Percentiles rank a stretch among this genome's conserved stretches.
Evolutionary conservation across 2,113 vertebrate species (phyloP).

Genomic region (Petaurus breviceps): DNA sequence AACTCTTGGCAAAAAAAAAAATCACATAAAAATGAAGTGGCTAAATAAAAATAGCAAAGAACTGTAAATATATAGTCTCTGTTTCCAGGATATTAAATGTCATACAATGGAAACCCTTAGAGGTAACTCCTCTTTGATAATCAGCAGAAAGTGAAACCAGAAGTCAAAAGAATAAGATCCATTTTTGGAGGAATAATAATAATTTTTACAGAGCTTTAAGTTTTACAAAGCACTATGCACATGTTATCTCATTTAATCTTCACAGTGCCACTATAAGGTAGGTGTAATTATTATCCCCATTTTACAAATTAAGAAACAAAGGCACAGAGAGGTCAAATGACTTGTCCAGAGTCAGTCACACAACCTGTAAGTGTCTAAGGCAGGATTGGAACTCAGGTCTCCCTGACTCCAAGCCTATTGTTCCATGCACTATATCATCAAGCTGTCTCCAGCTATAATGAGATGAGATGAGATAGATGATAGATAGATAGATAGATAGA

Average conservation of each 20-base stretch:
- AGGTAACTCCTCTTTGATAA: background rate
- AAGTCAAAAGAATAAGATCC: background rate
- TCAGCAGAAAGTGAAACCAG: background rate
- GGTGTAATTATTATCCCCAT: background rate
- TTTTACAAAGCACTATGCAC: background rate
- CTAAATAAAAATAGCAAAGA: background rate
- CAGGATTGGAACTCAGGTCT: background rate
- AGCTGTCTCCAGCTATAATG: background rate
- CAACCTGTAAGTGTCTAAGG: background rate
- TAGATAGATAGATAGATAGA: background rate
- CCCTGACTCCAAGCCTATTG: background rate
- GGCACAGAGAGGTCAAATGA: background rate
- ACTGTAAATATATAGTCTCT: background rate
- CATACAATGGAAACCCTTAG: background rate
- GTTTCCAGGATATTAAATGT: background rate
- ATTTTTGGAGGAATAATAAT: background rate
- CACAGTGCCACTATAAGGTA: background rate
- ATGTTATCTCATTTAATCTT: background rate
- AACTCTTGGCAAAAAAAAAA: background rate
- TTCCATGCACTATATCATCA: background rate
- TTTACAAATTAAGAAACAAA: background rate
- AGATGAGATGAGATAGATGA: background rate
- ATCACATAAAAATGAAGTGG: background rate
- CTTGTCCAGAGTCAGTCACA: background rate
- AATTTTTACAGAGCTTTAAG: background rate